Evolutionary conservation across 1,140 invertebrate genomes (phyloP).

Genomic region (Cyclargus thomasi): DNA sequence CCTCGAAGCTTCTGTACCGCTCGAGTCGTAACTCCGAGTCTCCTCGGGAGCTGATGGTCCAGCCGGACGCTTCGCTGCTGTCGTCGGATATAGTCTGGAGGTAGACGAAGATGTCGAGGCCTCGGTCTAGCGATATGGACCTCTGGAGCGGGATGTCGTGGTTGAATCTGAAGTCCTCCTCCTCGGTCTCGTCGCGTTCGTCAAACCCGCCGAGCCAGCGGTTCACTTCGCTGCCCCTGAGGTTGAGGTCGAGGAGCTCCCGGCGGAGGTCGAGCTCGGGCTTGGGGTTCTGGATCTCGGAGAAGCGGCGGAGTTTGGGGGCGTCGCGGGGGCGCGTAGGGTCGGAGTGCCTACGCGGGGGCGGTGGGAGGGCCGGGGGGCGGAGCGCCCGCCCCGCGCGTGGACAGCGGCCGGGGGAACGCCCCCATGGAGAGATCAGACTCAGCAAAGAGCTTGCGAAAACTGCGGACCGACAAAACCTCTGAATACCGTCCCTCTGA

Average conservation of each 20-base stretch:
- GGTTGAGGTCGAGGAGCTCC: conserved; percentile 49
- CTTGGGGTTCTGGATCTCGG: conserved; percentile 36
- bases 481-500: conserved; percentile 23
- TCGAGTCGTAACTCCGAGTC: conserved; percentile 34
- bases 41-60: conserved; percentile 47
- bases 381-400: conserved; percentile 60
- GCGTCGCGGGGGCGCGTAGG: conserved; percentile 30
- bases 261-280: conserved; percentile 52
- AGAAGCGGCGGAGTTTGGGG: conserved; percentile 38
- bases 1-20: conserved; percentile 58
- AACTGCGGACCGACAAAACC: conserved; percentile 55
- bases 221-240: conserved; percentile 48
- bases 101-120: conserved; percentile 56
- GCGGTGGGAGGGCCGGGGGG: conserved; percentile 53
- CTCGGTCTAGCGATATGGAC: conserved; percentile 60
- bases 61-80: conserved; percentile 32
- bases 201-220: conserved; percentile 54
- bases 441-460: conserved; percentile 76
- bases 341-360: conserved; percentile 63
- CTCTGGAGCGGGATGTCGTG: conserved; percentile 55
- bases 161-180: conserved; percentile 40
- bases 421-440: conserved; percentile 73
- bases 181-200: conserved; percentile 38
- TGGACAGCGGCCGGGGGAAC: conserved; percentile 64
- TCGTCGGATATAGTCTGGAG: conserved; percentile 41